A percentile compares a stretch with the other conserved stretches of the same genome.
Evolutionary conservation across 2,888 invertebrate genomes (phyloP).

Genomic region (Drosophila robusta): DNA sequence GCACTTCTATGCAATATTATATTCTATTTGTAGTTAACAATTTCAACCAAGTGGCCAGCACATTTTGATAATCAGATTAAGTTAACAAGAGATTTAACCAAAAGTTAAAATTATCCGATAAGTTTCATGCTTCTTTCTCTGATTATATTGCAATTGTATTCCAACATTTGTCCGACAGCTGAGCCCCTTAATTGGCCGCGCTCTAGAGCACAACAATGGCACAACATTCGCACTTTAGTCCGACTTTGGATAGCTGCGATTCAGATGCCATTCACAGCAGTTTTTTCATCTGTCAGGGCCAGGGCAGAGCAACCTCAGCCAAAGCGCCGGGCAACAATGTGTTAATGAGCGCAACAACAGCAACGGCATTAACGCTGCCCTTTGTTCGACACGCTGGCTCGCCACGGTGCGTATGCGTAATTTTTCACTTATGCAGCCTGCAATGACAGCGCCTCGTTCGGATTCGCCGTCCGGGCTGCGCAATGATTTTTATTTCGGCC

Average conservation of each 20-base stretch:
- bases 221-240: slow-evolving; percentile 12
- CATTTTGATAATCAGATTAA: too few relatives aligned
- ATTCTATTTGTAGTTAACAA: too few relatives aligned
- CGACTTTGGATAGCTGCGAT: slow-evolving; percentile 16
- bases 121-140: too few relatives aligned
- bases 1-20: too few relatives aligned
- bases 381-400: slow-evolving; percentile 16
- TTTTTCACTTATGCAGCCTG: slow-evolving; percentile 65
- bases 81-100: too few relatives aligned
- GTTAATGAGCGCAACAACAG: slow-evolving; percentile 64
- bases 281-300: slow-evolving; percentile 12
- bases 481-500: slow-evolving; percentile 71
- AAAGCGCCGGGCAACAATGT: slow-evolving; percentile 50
- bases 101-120: too few relatives aligned
- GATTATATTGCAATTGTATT: too few relatives aligned
- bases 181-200: not conserved
- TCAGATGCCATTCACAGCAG: slow-evolving; percentile 12
- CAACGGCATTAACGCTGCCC: slow-evolving; percentile 12
- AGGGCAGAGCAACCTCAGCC: slow-evolving; percentile 26
- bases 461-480: not conserved
- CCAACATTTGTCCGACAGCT: not conserved
- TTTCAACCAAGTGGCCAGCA: too few relatives aligned
- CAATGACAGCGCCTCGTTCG: slow-evolving; percentile 50
- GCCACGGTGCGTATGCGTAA: slow-evolving; percentile 73
- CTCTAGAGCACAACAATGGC: not conserved